These are phyloP conservation scores for Burhinus bistriatus DNA, from an alignment of 2,113 vertebrate species.

Conservation along the genomic window DNA sequence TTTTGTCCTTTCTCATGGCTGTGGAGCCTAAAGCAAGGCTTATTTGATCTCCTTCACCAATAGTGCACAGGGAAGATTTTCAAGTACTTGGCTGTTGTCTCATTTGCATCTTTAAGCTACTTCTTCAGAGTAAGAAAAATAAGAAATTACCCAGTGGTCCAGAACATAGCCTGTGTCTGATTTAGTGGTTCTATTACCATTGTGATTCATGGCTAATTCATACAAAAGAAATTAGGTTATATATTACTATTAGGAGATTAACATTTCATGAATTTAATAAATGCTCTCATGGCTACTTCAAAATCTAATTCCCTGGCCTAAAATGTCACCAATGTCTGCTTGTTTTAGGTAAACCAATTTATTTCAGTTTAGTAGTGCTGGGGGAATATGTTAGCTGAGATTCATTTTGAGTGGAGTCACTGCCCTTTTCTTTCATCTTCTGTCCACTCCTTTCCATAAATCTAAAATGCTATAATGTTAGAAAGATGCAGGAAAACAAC, in stretches of 20 bases:
- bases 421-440: slow-evolving; percentile 6
- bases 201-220: slow-evolving; percentile 47
- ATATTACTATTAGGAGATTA: slow-evolving; percentile 57
- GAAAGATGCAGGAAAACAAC: background rate
- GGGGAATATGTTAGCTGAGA: background rate
- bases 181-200: slow-evolving; percentile 25
- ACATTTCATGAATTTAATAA: slow-evolving; percentile 61
- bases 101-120: background rate
- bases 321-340: slow-evolving; percentile 34
- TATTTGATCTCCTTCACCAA: background rate
- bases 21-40: background rate
- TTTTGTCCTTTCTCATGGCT: background rate
- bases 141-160: background rate
- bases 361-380: slow-evolving; percentile 16
- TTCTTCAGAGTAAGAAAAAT: slow-evolving; percentile 32
- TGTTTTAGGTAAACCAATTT: slow-evolving; percentile 46
- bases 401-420: background rate
- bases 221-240: slow-evolving; percentile 45
- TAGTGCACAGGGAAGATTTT: background rate
- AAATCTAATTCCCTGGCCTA: slow-evolving; percentile 48
- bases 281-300: slow-evolving; percentile 10
- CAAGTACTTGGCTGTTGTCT: background rate
- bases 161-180: slow-evolving; percentile 12
- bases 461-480: background rate
- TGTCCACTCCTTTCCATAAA: background rate